Percentiles rank a stretch among this genome's conserved stretches.
Conservation (phyloP, 2,797 vertebrate species). For the Dipus sagitta region DNA sequence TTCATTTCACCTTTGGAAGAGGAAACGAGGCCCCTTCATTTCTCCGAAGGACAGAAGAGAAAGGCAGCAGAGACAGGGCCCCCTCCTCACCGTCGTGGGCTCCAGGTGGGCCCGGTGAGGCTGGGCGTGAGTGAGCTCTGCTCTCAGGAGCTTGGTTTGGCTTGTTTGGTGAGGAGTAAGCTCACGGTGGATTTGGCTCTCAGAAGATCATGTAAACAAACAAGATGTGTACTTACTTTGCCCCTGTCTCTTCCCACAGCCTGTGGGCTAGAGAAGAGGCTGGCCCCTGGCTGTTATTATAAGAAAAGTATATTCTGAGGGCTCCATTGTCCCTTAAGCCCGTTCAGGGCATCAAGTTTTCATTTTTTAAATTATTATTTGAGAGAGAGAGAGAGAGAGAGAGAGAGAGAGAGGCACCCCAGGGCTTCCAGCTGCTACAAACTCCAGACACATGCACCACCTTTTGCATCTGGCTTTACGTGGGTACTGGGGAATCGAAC, state of each 20-base stretch:
- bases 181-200: neutral
- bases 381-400: too few species aligned
- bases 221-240: neutral
- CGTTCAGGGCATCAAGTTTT: neutral
- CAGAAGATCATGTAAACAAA: slow-evolving; percentile 17
- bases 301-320: neutral
- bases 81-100: neutral
- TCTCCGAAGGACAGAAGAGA: neutral
- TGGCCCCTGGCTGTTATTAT: neutral
- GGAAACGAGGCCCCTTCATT: neutral
- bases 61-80: fast-evolving
- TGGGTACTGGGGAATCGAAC: too few species aligned
- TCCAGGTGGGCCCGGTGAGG: neutral
- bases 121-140: neutral
- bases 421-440: too few species aligned
- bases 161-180: neutral
- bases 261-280: too few species aligned
- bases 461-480: too few species aligned
- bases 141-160: slow-evolving; percentile 25
- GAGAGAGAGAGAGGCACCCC: too few species aligned
- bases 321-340: neutral
- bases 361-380: neutral
- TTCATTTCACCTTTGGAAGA: neutral
- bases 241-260: neutral
- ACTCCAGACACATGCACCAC: too few species aligned